Base-by-base conservation (phyloP, 2,888 invertebrate species). In the Ormyrus pomaceus region DNA sequence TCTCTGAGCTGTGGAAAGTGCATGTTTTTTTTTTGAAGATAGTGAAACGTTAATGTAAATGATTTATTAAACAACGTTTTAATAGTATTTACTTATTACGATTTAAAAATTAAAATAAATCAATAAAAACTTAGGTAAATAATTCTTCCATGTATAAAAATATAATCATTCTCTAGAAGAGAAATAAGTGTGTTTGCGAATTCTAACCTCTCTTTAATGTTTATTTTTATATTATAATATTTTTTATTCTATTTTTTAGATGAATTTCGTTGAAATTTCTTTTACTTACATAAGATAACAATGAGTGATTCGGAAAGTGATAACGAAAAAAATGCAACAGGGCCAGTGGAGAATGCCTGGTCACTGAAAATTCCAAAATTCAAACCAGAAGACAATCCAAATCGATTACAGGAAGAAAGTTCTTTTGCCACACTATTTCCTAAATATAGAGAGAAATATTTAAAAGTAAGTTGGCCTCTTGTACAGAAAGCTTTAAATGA, bases 391-490 rank as follows among this genome's bases (percentile, higher is more conserved):
- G 95, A 99, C 89, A 99, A 98, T 91, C 97, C 96, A 77, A 93
- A 96, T 92, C 95, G 97, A 61, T 91, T 99, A 66, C 87, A 97
- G 8, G 96, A 97, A 89, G 98, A 99, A 92, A 98, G 98, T 89
- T 96, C 97, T 6, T 99, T 99, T 91, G 98, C 98, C 0, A 97
- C 97, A 0, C 91, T 99, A 13, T 99, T 99, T 91, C 99, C 99
- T 0, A 97, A 98, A 90, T 99, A 99, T 89, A 93, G 99, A 79
- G 99, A 99, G 91, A 96, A 97, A 86, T 99, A 99, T 91, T 91
- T 99, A 8, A 95, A 95, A 87, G 96, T 98, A 92, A 96, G 96
- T 87, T 99, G 99, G 99, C 97, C 98, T 0, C 91, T 99, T 4
- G 96, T 99, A 0, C 95, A 98, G 88, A 97, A 97, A 91, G 93